Evolutionary conservation across 92 coral and sea anemone genomes (phyloP), one percentile per base, ranked within the genome.

Genomic region (Parazoanthus darwini): DNA sequence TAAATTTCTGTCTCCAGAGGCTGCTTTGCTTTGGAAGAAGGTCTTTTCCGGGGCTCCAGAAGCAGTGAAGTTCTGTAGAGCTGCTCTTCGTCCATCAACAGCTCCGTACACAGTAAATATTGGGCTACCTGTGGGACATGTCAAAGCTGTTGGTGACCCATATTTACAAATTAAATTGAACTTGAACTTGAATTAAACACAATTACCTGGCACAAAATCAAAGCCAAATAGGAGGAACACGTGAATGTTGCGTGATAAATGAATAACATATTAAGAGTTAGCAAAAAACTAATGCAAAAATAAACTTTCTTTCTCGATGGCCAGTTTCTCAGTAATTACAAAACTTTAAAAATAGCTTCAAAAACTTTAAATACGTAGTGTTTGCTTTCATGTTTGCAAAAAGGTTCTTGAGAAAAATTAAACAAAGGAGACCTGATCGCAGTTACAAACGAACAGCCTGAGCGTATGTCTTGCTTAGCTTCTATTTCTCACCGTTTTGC

Each of bases 11-110:
- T 88, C 85, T 93, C 98, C 23, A 85, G 39, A 6, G 92, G 89
- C 7, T 80, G 90, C 82, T 93, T 93, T 26, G 89, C 43, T 90
- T 92, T 95, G 6, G 97, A 93, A 26, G 99, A 95, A 0, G 93
- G 74, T 76, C 96, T 86, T 65, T 97, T 97, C 46, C 96, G 91
- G 8, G 99, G 99, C 91, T 97, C 99, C 75, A 96, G 93, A 10
- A 91, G 22, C 15, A 97, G 92, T 0, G 99, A 97, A 9, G 99
- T 95, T 74, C 90, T 88, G 86, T 97, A 97, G 9, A 95, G 91
- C 37, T 91, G 90, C 86, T 97, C 98, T 78, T 97, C 98, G 79
- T 93, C 97, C 97, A 94, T 95, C 14, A 91, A 86, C 35, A 89
- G 91, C 39, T 93, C 98, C 66, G 88, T 94, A 68, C 92, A 84